phyloP scores from a whole-genome alignment of 2,113 vertebrate genomes.

The Oxyura jamaicensis region DNA sequence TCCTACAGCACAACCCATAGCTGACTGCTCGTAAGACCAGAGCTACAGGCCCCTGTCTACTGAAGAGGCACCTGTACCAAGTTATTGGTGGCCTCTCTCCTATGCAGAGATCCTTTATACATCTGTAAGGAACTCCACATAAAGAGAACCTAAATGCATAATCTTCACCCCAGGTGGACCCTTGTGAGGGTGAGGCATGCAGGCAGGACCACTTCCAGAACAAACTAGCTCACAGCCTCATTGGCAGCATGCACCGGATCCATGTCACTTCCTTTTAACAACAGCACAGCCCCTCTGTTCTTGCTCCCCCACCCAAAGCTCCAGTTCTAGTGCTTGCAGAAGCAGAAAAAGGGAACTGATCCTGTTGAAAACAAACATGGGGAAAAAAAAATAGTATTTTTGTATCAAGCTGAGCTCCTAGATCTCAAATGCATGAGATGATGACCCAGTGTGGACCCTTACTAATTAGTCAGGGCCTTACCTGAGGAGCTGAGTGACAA shows the following conservation, averaged over 20 bases:
- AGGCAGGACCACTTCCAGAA: background rate
- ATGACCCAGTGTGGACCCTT: background rate
- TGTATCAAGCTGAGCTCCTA: background rate
- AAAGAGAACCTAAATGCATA: background rate
- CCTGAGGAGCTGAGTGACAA: background rate
- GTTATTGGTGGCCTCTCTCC: background rate
- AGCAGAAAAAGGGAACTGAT: background rate
- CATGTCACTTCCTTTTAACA: background rate
- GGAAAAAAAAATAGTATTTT: accelerated
- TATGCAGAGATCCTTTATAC: accelerated
- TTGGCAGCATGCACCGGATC: background rate
- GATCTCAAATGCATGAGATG: background rate
- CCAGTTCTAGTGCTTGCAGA: background rate
- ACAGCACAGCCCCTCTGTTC: background rate
- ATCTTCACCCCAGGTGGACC: background rate
- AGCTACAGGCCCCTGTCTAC: background rate
- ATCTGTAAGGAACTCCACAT: background rate
- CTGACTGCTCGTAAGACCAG: background rate
- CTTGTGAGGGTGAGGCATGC: background rate
- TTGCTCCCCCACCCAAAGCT: background rate
- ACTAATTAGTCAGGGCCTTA: background rate
- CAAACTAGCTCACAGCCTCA: background rate
- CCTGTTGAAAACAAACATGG: background rate
- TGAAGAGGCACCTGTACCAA: background rate
- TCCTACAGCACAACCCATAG: background rate